phyloP scores from a whole-genome alignment of 2,797 vertebrate genomes.

The Ctenopoma kingsleyae region DNA sequence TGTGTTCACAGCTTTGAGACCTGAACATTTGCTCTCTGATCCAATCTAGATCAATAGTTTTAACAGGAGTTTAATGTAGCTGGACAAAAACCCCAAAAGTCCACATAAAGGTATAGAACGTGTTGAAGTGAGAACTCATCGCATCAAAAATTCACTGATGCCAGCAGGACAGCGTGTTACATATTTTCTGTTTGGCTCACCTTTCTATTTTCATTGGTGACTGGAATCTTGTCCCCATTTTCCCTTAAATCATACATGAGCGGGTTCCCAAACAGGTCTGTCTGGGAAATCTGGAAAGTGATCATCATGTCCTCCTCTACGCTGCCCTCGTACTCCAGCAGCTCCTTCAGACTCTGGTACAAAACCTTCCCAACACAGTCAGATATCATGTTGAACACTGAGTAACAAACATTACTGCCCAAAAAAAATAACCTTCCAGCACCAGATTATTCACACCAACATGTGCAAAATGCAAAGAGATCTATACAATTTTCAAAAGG shows the following conservation, averaged over 20 bases:
- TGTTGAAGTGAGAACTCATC: background rate
- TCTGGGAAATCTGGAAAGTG: constrained; percentile 98
- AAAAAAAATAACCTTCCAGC: too few relatives aligned
- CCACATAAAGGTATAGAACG: too few relatives aligned
- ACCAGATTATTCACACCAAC: background rate
- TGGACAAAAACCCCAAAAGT: too few relatives aligned
- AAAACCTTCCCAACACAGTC: constrained; percentile 86
- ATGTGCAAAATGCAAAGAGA: too few relatives aligned
- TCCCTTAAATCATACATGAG: constrained; percentile 97
- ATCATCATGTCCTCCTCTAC: constrained; percentile 99
- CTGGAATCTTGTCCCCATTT: constrained; percentile 97
- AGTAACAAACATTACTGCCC: background rate
- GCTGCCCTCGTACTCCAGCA: constrained; percentile 94
- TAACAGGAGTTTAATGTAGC: too few relatives aligned
- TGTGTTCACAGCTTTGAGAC: too few relatives aligned
- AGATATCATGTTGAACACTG: background rate
- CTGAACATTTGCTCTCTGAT: too few relatives aligned
- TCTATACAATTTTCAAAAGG: too few relatives aligned
- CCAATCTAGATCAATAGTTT: too few relatives aligned
- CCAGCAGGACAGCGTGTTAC: background rate
- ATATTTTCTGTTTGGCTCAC: constrained; percentile 69
- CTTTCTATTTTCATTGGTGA: constrained; percentile 98
- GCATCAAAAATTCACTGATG: background rate
- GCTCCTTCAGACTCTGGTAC: constrained; percentile 94
- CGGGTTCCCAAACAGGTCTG: constrained; percentile 96